Evolutionary conservation across 2,797 vertebrate species (phyloP), one percentile per base, ranked within the genome.

Genomic region (Arctocebus calabarensis): DNA sequence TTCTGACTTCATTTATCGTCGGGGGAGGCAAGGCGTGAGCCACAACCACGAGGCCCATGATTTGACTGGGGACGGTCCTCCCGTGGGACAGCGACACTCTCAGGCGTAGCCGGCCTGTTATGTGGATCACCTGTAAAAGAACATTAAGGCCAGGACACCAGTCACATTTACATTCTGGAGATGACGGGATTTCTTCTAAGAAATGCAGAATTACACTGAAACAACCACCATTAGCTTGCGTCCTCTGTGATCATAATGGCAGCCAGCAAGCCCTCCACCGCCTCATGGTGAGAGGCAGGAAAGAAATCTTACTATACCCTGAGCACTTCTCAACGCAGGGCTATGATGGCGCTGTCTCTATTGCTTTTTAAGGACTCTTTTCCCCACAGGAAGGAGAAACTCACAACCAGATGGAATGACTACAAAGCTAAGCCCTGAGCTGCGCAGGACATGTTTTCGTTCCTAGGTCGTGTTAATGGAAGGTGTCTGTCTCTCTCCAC

Each of bases 1-100:
- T 99, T 97, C 99, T 99, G 97, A 99, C 99, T 99, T 99, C 99
- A 97, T 99, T 99, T 98, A 99, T 99, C 78, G 99, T 99, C 88
- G 99, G 99, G 40, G 99, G 99, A 27, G 99, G 99, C 78, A 99
- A 98, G 77, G 99, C 99, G 64, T 99, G 99, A 48, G 99, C 99
- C 96, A 99, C 99, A 74, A 99, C 99, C 97, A 99, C 99, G 95
- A 99, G 99, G 77, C 99, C 99, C 98, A 99, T 99, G 98, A 99
- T 99, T 98, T 99, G 99, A 98, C 98, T 99, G 96, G 99, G 99
- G 96, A 99, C 99, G 0, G 99, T 99, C 97, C 99, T 99, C 96
- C 99, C 99, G 57, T 99, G 99, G 27, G 99, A 99, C 98, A 99
- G 98, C 0, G 99, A 99, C 97, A 99, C 99, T 97, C 99, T 98